Conservation (phyloP, 2,888 invertebrate genomes). For the Agriopis leucophaearia region DNA sequence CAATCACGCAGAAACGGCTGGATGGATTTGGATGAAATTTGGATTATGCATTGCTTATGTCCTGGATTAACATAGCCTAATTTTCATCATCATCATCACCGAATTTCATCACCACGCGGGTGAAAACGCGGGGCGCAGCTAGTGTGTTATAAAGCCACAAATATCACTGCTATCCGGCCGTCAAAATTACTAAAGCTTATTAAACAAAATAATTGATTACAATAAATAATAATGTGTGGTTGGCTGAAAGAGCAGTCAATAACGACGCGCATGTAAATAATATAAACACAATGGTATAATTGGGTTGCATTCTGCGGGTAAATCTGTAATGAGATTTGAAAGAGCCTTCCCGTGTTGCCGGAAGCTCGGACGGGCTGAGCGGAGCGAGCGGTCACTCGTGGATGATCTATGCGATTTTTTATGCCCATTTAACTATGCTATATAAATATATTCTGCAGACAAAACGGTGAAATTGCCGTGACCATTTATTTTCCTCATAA, state of each 20-base stretch:
- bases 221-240: constrained; percentile 10
- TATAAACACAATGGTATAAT: constrained; percentile 20
- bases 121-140: too few species aligned
- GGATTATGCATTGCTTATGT: too few species aligned
- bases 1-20: too few species aligned
- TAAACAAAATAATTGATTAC: constrained; percentile 28
- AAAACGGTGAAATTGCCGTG: constrained; percentile 33
- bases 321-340: constrained; percentile 67
- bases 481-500: constrained; percentile 42
- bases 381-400: constrained; percentile 71
- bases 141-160: neutral
- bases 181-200: neutral
- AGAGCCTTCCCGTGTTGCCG: constrained; percentile 62
- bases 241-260: constrained; percentile 16
- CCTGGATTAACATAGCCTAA: too few species aligned
- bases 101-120: too few species aligned
- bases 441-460: constrained; percentile 59
- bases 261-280: constrained; percentile 7
- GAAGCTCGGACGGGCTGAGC: constrained; percentile 44
- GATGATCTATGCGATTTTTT: constrained; percentile 77
- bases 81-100: too few species aligned
- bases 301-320: constrained; percentile 50
- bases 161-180: neutral
- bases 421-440: constrained; percentile 69
- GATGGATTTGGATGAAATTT: too few species aligned